Percentiles rank a stretch among this genome's conserved stretches.
phyloP scores from a whole-genome alignment of 2,888 invertebrate species.

The Lypha dubia region DNA sequence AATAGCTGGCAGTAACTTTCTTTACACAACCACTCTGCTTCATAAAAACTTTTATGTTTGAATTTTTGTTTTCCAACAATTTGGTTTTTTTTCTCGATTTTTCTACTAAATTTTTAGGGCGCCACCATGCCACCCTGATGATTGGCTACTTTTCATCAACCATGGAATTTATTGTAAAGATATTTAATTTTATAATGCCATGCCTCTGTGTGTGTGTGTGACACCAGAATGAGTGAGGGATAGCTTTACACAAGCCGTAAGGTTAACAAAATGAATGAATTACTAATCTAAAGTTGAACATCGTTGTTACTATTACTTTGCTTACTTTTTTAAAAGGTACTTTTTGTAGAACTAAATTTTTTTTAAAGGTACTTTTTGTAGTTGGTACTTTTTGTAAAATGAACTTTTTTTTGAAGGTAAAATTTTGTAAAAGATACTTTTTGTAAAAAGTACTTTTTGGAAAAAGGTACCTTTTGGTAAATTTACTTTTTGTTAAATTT shows the following conservation, averaged over 20 bases:
- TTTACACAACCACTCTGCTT: constrained; percentile 44
- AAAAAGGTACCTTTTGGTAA: no score
- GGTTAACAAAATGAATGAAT: constrained; percentile 40
- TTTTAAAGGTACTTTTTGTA: no score
- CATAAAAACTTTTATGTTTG: constrained; percentile 44
- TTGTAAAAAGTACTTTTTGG: no score
- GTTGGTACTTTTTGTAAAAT: no score
- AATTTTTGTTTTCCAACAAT: constrained; percentile 28
- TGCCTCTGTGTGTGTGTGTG: background rate
- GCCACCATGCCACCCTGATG: constrained; percentile 50
- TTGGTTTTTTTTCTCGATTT: background rate
- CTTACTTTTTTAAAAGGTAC: no score
- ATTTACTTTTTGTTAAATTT: no score
- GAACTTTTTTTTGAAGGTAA: no score
- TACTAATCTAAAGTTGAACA: constrained; percentile 30
- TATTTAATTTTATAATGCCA: constrained; percentile 60
- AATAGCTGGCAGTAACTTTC: constrained; percentile 46
- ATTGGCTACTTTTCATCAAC: constrained; percentile 32
- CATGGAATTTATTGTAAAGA: constrained; percentile 41
- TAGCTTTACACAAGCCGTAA: constrained; percentile 55
- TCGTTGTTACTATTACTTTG: background rate
- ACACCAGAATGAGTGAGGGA: background rate
- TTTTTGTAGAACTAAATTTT: no score
- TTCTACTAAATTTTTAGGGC: constrained; percentile 48
- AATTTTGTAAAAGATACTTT: no score